Percentiles rank a stretch among this genome's conserved stretches.
Evolutionary conservation across 2,888 invertebrate species (phyloP).

Genomic region (Drosophila meridionalis): DNA sequence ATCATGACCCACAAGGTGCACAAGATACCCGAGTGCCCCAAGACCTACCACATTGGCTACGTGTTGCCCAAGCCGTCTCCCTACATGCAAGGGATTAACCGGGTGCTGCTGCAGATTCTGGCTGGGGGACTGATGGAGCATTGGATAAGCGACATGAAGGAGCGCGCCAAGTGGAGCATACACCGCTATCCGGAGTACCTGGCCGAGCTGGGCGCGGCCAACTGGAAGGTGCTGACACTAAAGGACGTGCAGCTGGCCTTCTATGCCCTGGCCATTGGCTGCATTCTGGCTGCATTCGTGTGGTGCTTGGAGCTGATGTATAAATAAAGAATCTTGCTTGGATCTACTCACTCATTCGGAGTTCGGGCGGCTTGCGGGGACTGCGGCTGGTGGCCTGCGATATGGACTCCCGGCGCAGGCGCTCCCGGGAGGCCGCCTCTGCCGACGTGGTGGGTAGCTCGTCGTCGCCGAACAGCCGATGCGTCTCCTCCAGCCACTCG

Average conservation of each 20-base stretch:
- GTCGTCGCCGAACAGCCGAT: slow-evolving; percentile 54
- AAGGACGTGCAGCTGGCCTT: slow-evolving; percentile 84
- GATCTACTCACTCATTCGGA: slow-evolving; percentile 45
- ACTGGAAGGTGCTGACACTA: slow-evolving; percentile 82
- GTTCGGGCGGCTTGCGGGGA: slow-evolving; percentile 46
- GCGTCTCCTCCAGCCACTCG: slow-evolving; percentile 72
- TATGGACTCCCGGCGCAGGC: slow-evolving; percentile 43
- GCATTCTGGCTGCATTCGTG: slow-evolving; percentile 57
- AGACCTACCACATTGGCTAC: slow-evolving; percentile 83
- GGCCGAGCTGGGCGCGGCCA: slow-evolving; percentile 59
- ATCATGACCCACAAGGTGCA: slow-evolving; percentile 80
- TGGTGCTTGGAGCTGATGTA: slow-evolving; percentile 46
- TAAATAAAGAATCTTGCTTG: slow-evolving; percentile 15
- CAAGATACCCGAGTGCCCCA: slow-evolving; percentile 84
- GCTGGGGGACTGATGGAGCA: slow-evolving; percentile 82
- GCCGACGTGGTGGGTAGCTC: slow-evolving; percentile 76
- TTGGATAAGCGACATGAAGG: slow-evolving; percentile 82
- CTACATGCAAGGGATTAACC: slow-evolving; percentile 76
- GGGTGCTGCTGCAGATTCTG: slow-evolving; percentile 75
- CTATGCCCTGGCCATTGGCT: slow-evolving; percentile 80
- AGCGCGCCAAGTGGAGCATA: slow-evolving; percentile 73
- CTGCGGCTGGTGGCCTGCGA: slow-evolving; percentile 28
- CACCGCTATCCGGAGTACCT: slow-evolving; percentile 66
- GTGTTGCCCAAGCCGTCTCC: slow-evolving; percentile 81
- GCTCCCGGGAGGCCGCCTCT: slow-evolving; percentile 70